Evolutionary conservation across 2,797 vertebrate species (phyloP).

Genomic region (Falco naumanni): DNA sequence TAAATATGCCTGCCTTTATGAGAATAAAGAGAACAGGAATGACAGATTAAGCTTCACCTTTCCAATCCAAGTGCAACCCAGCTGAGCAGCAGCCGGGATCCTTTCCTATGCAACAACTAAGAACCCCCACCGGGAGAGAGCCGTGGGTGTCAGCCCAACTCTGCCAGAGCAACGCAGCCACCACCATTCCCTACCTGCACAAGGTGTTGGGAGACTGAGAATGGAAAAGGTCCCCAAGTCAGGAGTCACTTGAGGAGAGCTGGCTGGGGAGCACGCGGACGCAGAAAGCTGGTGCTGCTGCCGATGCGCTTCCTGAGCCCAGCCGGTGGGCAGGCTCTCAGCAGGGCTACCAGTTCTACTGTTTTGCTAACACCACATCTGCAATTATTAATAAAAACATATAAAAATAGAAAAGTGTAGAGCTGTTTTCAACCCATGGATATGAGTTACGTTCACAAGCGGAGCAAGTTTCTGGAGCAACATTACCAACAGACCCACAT

Average conservation of each 20-base stretch:
- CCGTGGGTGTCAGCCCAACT: neutral
- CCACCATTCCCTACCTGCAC: rapidly evolving
- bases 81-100: neutral
- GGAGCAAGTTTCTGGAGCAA: neutral
- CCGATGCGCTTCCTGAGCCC: neutral
- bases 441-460: neutral
- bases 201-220: neutral
- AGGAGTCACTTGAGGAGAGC: neutral
- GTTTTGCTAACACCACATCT: neutral
- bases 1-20: neutral
- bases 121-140: rapidly evolving
- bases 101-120: rapidly evolving
- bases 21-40: neutral
- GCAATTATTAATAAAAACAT: conserved; percentile 7
- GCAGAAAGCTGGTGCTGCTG: neutral
- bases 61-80: neutral
- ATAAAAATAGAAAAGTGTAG: conserved; percentile 14
- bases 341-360: neutral
- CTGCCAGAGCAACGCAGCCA: rapidly evolving
- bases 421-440: neutral
- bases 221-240: neutral
- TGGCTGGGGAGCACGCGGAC: neutral
- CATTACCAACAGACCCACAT: neutral
- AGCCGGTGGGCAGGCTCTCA: neutral
- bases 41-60: neutral